Evolutionary conservation across 2,797 vertebrate genomes (phyloP).

Genomic region (Halcyon badia): DNA sequence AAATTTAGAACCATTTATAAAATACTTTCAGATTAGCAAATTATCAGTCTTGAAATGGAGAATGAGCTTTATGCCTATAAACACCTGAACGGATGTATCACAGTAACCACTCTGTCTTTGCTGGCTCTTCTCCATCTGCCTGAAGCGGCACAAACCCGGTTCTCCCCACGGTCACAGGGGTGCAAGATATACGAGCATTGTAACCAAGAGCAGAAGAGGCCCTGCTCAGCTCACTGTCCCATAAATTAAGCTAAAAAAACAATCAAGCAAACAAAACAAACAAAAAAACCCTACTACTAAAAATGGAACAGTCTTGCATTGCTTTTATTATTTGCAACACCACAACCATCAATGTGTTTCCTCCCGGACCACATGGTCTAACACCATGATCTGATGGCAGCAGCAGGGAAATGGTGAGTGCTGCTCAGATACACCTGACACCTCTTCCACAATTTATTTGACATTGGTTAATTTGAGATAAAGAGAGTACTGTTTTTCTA

Average conservation of each 20-base stretch:
- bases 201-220: background rate
- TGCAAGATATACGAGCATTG: rapidly evolving
- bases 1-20: slow-evolving; percentile 64
- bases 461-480: background rate
- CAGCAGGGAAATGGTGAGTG: background rate
- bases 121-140: background rate
- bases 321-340: slow-evolving; percentile 21
- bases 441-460: background rate
- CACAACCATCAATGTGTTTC: background rate
- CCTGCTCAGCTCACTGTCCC: background rate
- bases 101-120: background rate
- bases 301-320: slow-evolving; percentile 49
- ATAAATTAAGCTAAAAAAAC: slow-evolving; percentile 7
- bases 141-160: background rate
- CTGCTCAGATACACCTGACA: background rate
- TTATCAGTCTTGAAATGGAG: slow-evolving; percentile 9
- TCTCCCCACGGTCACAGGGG: background rate
- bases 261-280: too few species aligned
- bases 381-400: background rate
- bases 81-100: background rate
- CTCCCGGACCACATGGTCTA: background rate
- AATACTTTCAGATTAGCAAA: slow-evolving; percentile 52
- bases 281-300: background rate
- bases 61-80: background rate
- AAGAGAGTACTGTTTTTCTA: background rate